These are phyloP conservation scores for Omphaloscelis lunosa DNA, from an alignment of 2,888 invertebrate species.

Conservation along the genomic window DNA sequence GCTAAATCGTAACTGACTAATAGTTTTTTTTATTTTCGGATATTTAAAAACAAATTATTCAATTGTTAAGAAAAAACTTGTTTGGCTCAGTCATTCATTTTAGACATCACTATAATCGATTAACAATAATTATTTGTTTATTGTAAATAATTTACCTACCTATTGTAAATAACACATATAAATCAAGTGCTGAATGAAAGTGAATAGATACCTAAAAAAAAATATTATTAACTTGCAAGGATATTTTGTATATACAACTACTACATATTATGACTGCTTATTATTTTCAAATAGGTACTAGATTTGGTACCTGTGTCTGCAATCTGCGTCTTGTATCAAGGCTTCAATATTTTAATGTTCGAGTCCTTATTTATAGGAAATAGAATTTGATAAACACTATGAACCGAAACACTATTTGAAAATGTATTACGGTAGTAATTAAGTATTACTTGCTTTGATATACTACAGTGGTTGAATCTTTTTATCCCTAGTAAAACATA, in stretches of 20 bases:
- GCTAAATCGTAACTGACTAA: neutral
- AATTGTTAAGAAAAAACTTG: neutral
- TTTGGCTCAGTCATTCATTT: neutral
- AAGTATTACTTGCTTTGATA: neutral
- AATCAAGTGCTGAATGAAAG: neutral
- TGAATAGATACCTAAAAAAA: neutral
- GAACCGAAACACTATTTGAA: slow-evolving; percentile 10
- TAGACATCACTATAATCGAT: neutral
- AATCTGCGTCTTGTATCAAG: slow-evolving; percentile 28
- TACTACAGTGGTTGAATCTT: slow-evolving; percentile 18
- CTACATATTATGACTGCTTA: neutral
- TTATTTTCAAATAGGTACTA: neutral
- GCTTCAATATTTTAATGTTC: slow-evolving; percentile 2
- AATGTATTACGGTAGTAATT: neutral
- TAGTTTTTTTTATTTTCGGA: neutral
- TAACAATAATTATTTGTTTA: neutral
- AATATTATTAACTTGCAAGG: neutral
- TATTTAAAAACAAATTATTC: no score
- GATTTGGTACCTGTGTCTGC: slow-evolving; percentile 17
- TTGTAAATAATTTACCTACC: neutral
- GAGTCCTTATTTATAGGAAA: neutral
- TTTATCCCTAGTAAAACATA: slow-evolving; percentile 42
- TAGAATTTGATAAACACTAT: neutral
- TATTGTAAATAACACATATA: no score
- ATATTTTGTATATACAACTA: neutral